A percentile compares a stretch with the other conserved stretches of the same genome.
phyloP scores from a whole-genome alignment of 2,797 vertebrate genomes.

The Enteromius thamalakanensis region DNA sequence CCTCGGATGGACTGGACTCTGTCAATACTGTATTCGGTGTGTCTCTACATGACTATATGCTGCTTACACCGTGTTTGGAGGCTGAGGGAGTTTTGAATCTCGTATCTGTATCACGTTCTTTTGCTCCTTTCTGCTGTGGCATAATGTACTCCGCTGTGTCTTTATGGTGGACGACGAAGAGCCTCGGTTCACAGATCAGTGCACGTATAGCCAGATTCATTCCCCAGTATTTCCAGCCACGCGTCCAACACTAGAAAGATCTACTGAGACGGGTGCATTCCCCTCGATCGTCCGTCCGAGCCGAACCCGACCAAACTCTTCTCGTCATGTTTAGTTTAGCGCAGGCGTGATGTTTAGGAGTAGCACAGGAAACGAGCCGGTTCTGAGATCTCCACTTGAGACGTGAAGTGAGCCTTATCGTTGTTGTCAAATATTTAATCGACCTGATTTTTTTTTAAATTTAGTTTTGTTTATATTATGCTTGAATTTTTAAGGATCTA shows the following conservation, averaged over 20 bases:
- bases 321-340: conserved; percentile 47
- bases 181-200: neutral
- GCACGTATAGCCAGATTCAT: no score
- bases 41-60: conserved; percentile 54
- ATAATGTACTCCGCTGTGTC: neutral
- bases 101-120: conserved; percentile 9
- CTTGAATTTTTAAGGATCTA: conserved; percentile 66
- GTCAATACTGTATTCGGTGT: conserved; percentile 57
- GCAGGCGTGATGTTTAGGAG: conserved; percentile 72
- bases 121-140: conserved; percentile 30
- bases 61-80: conserved; percentile 59
- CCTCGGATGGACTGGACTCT: conserved; percentile 47
- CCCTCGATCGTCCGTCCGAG: neutral
- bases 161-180: neutral
- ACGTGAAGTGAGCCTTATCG: conserved; percentile 80
- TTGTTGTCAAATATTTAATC: conserved; percentile 80
- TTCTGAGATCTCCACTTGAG: conserved; percentile 69
- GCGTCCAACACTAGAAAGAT: neutral
- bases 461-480: conserved; percentile 78
- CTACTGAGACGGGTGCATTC: neutral
- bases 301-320: neutral
- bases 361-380: conserved; percentile 75
- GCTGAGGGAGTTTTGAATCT: conserved; percentile 46
- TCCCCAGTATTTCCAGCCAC: neutral
- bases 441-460: conserved; percentile 61